Conservation (phyloP, 2,888 invertebrate genomes). For the Germaria angustata region DNA sequence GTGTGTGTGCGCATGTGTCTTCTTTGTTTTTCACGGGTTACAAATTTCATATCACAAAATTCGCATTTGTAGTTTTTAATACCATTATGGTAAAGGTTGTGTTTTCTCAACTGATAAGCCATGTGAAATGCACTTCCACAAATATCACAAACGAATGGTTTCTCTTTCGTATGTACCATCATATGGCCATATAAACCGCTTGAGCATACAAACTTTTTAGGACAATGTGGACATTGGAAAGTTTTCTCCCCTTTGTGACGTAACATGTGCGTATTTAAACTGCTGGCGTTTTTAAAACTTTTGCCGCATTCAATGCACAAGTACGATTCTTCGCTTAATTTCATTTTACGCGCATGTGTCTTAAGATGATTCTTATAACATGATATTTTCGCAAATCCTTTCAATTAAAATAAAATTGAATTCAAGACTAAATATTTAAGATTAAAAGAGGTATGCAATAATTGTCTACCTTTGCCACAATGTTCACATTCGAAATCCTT, state of each 20-base stretch:
- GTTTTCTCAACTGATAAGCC: constrained; percentile 54
- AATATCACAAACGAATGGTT: constrained; percentile 52
- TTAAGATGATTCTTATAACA: constrained; percentile 33
- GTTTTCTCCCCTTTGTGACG: constrained; percentile 55
- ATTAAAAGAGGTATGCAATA: background rate
- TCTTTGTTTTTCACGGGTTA: constrained; percentile 41
- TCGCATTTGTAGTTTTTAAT: constrained; percentile 54
- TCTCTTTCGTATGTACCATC: constrained; percentile 52
- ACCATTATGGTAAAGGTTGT: constrained; percentile 52
- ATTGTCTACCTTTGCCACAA: constrained; percentile 52
- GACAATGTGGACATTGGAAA: constrained; percentile 52
- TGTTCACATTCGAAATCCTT: constrained; percentile 40
- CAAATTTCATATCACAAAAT: constrained; percentile 60
- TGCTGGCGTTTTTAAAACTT: constrained; percentile 39
- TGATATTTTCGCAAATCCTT: constrained; percentile 5
- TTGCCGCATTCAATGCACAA: constrained; percentile 59
- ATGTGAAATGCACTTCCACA: constrained; percentile 59
- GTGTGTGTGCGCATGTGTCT: constrained; percentile 62
- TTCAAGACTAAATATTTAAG: background rate
- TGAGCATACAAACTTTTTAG: constrained; percentile 55
- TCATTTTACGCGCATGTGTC: constrained; percentile 37
- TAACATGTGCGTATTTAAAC: constrained; percentile 54
- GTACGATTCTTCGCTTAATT: constrained; percentile 19
- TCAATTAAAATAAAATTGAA: background rate
- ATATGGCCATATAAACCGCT: constrained; percentile 58